Percentiles rank a stretch among this genome's conserved stretches.
These are phyloP conservation scores for Ramphastos sulfuratus DNA, from an alignment of 2,113 vertebrate genomes.

Conservation along the genomic window DNA sequence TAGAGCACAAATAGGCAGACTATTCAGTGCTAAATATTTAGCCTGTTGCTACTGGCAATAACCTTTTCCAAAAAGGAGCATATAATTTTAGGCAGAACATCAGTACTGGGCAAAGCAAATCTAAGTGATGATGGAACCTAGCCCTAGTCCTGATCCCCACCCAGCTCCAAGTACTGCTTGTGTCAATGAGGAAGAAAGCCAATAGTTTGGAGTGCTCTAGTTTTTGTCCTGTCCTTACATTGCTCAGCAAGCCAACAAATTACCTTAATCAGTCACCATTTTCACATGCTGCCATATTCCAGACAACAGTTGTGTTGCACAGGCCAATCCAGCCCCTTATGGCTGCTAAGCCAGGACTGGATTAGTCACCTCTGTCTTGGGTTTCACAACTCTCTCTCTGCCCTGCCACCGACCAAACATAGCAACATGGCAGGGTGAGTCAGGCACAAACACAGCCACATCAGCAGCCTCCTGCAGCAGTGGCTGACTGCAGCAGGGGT, in stretches of 20 bases:
- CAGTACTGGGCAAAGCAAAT: slow-evolving; percentile 19
- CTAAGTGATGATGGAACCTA: slow-evolving; percentile 11
- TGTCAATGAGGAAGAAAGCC: not conserved
- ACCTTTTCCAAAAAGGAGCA: slow-evolving; percentile 49
- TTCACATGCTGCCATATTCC: not conserved
- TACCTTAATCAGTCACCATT: not conserved
- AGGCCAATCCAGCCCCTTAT: not conserved
- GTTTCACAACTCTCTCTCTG: not conserved
- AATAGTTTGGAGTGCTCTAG: not conserved
- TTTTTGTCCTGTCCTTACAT: not conserved
- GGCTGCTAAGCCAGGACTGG: not conserved
- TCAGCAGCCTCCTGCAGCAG: not conserved
- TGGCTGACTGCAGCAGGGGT: not conserved
- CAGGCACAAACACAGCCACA: not conserved
- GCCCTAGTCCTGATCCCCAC: slow-evolving; percentile 3
- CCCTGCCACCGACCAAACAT: not conserved
- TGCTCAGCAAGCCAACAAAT: not conserved
- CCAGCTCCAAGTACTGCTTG: not conserved
- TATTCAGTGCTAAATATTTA: slow-evolving; percentile 58
- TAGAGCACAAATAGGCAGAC: not conserved
- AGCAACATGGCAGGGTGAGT: not conserved
- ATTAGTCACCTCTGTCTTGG: slow-evolving; percentile 14
- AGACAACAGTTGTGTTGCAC: not conserved
- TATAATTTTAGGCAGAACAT: slow-evolving; percentile 38
- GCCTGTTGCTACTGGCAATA: slow-evolving; percentile 62